Base-by-base conservation (phyloP, 2,797 vertebrate species). In the Hydrolagus colliei region DNA sequence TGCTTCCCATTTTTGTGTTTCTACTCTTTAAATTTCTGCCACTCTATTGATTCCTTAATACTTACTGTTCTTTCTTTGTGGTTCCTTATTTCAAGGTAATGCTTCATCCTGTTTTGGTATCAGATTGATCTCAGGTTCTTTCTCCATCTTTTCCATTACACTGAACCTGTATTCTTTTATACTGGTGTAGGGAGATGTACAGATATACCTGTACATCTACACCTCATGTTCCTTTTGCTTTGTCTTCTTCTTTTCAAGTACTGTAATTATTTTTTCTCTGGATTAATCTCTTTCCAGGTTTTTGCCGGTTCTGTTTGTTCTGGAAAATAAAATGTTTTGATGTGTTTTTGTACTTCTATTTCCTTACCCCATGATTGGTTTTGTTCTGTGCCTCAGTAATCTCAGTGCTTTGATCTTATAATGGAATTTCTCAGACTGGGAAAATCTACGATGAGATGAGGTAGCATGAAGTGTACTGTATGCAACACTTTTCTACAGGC, bases 31-130 rank as follows among this genome's bases (percentile, higher is more conserved):
- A 9, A 11, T 65, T 84, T 77, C 32, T 67, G 79, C 32, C 35
- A 52, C 6, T 84, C 18, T 84, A 18, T 84, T 35, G n/a, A 27
- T 84, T 84, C 79, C 79, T 27, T 68, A 68, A 41, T 35, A 68
- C 22, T 52, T 20, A 5, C 7, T 9, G 41, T 84, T 10, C 9
- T 71, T 27, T 13, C 22, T 68, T 14, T 6, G 16, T 10, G 18
- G 79, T 71, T 84, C 79, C 65, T 12, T 13, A 84, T 71, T 84
- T 84, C 65, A 16, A n/a, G 9, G 78, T 32, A 13, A 14, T 80
- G 27, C 32, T 63, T 67, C 79, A 84, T 71, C 14, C 20, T 16
- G 20, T 7, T 77, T 22, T 77, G 75, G 52, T 10, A 32, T 3
- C 4, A 11, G 8, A 68, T 68, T n/a, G 20, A 77, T 68, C 32